Base-by-base conservation (phyloP, 1,140 invertebrate genomes). In the Proctacanthus coquilletti region DNA sequence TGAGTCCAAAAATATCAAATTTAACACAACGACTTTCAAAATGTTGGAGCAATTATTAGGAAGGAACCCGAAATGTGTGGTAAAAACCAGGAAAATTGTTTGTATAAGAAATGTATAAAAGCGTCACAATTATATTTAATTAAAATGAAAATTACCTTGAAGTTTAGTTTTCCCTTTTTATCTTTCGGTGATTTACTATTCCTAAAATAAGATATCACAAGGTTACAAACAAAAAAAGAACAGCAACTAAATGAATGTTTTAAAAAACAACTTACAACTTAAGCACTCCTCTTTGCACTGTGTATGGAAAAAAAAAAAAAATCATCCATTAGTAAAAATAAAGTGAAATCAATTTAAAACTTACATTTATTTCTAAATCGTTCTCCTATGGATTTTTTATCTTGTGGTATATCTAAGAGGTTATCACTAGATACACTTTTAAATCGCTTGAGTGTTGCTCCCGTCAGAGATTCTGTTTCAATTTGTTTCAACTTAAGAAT, bases 341-440 rank as follows among this genome's bases (percentile, higher is more conserved):
- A 25, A 8, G n/a, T n/a, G 23, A n/a, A 6, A 8, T 8, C 23
- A 8, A 25, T 25, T 6, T 25, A 25, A 25, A 14, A 49, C 51
- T 51, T 32, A 56, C 53, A 50, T 45, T 53, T 55, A 46, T 49
- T 48, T 3, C 48, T 44, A 45, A 58, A 45, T 39, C 51, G 48
- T 43, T 51, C 48, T 27, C 44, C 46, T 35, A 58, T 57, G 17
- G 54, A 52, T 44, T 53, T 56, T 42, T 58, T 58, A 36, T 58
- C 55, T 34, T 58, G 51, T 17, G 54, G 54, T 25, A 58, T 29
- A n/a, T 58, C 52, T 17, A 46, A 29, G 20, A 58, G 39, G 35
- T 58, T 56, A 11, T 47, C 55, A 21, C 46, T 51, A 32, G 55
- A 58, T 33, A 44, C 48, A 45, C 55, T 58, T 38, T 58, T 58